phyloP scores from a whole-genome alignment of 2,888 invertebrate genomes.

The Griposia aprilina region DNA sequence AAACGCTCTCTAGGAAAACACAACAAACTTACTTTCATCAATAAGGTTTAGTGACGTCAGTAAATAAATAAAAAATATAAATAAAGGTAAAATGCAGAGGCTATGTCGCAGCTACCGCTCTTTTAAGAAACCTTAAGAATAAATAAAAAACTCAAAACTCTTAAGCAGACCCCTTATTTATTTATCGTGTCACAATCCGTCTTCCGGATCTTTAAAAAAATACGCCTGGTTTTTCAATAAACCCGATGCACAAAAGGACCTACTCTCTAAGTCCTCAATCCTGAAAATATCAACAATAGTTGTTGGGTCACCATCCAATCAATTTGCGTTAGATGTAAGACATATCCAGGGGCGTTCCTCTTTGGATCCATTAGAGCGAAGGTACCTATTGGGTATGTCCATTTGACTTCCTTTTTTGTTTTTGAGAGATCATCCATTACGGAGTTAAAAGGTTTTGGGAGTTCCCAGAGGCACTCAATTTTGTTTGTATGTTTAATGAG shows the following conservation, averaged over 20 bases:
- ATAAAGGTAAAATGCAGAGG: too few relatives aligned
- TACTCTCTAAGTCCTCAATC: conserved; percentile 33
- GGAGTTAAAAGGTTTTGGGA: conserved; percentile 76
- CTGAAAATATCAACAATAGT: conserved; percentile 58
- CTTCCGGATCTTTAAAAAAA: not conserved
- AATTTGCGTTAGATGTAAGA: conserved; percentile 77
- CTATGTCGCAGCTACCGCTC: too few relatives aligned
- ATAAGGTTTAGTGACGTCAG: too few relatives aligned
- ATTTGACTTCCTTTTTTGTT: conserved; percentile 79
- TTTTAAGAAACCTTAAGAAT: not conserved
- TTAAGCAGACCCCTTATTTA: not conserved
- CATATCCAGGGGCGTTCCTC: conserved; percentile 74
- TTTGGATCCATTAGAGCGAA: conserved; percentile 81
- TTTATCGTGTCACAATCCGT: not conserved
- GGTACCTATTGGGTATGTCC: conserved; percentile 77
- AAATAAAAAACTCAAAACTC: not conserved
- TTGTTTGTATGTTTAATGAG: conserved; percentile 54
- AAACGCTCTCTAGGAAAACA: too few relatives aligned
- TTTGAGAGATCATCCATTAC: conserved; percentile 83
- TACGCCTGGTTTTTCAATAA: not conserved
- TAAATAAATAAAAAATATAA: too few relatives aligned
- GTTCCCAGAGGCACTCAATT: conserved; percentile 54
- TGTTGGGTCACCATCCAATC: conserved; percentile 74
- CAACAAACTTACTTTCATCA: too few relatives aligned
- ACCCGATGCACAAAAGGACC: conserved; percentile 30